Percentiles rank a stretch among this genome's conserved stretches.
Conservation (phyloP, 2,888 invertebrate species). For the Pammene fasciana region DNA sequence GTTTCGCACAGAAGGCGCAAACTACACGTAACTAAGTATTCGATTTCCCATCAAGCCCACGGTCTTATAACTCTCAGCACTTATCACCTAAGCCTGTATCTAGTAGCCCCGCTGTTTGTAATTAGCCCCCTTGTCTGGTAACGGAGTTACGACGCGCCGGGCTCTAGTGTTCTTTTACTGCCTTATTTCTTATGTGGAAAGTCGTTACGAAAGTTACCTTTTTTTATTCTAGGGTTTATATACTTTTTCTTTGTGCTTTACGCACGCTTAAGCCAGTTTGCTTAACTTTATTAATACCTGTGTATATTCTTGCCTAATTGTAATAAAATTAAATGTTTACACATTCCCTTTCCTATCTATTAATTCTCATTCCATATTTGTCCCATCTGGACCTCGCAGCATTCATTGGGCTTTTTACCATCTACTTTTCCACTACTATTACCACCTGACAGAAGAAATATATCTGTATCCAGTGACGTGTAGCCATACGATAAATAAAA, state of each 20-base stretch:
- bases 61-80: conserved; percentile 18
- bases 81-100: conserved; percentile 46
- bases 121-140: conserved; percentile 58
- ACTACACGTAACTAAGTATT: conserved; percentile 7
- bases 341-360: too few species aligned
- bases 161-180: conserved; percentile 34
- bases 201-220: conserved; percentile 20
- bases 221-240: conserved; percentile 6
- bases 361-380: too few species aligned
- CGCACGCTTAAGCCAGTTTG: background rate
- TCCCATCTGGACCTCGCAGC: too few species aligned
- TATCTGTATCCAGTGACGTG: too few species aligned
- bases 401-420: too few species aligned
- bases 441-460: too few species aligned
- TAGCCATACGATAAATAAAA: too few species aligned
- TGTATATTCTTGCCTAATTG: too few species aligned
- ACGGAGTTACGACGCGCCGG: conserved; percentile 44
- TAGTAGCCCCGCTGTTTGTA: conserved; percentile 54
- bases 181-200: conserved; percentile 26
- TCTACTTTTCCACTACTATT: too few species aligned
- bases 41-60: conserved; percentile 11
- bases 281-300: background rate
- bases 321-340: too few species aligned
- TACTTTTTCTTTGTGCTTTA: background rate
- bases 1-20: background rate